These are phyloP conservation scores for Megalurothrips usitatus DNA, from an alignment of 2,888 invertebrate genomes.

Conservation along the genomic window DNA sequence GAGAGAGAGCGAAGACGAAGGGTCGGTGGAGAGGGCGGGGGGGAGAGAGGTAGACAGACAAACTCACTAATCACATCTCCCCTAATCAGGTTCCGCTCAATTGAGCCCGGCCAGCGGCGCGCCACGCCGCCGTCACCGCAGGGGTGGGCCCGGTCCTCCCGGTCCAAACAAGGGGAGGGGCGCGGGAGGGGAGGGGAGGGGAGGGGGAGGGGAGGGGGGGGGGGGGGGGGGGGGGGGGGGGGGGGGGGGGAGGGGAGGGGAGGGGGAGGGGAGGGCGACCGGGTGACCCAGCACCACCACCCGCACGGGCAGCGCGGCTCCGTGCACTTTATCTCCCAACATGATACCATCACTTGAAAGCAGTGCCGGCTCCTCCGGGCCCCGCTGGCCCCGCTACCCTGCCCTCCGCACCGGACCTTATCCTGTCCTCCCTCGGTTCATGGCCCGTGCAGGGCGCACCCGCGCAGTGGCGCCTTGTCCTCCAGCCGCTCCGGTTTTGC, in stretches of 20 bases:
- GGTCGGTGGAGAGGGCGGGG: too few species aligned
- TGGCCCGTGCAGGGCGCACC: too few species aligned
- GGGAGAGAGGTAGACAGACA: slow-evolving; percentile 13
- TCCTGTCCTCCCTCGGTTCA: not conserved
- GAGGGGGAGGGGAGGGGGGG: not conserved
- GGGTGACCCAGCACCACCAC: not conserved
- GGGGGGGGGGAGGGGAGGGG: not conserved
- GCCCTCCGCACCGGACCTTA: not conserved
- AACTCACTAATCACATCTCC: slow-evolving; percentile 22
- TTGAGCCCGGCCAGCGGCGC: not conserved
- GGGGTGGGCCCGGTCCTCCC: not conserved
- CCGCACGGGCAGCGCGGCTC: not conserved
- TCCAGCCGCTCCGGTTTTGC: too few species aligned
- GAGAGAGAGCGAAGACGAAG: slow-evolving; percentile 6
- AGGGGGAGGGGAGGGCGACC: not conserved
- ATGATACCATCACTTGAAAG: slow-evolving; percentile 20
- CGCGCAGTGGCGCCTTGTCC: too few species aligned
- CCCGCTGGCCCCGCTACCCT: not conserved
- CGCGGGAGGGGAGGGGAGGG: not conserved
- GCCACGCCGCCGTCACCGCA: too few species aligned
- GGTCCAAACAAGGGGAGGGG: not conserved
- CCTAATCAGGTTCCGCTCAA: slow-evolving; percentile 17
- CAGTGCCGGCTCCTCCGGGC: not conserved
- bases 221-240: not conserved
- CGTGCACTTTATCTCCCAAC: slow-evolving; percentile 6